These are phyloP conservation scores for Pentalonia nigronervosa DNA, from an alignment of 1,140 invertebrate species.

Conservation along the genomic window DNA sequence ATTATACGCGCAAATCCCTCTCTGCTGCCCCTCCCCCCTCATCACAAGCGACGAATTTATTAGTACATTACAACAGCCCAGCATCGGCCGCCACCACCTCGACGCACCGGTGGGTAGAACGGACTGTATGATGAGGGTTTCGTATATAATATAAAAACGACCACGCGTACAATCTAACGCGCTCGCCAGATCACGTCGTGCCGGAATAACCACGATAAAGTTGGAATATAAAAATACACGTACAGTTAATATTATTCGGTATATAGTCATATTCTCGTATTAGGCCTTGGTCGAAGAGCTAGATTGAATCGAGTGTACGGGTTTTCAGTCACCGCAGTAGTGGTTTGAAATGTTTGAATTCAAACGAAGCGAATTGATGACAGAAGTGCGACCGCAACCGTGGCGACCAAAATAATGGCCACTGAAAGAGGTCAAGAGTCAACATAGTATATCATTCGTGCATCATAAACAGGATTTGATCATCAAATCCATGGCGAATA, in stretches of 20 bases:
- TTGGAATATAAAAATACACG: slow-evolving; percentile 3
- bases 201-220: background rate
- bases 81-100: background rate
- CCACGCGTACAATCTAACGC: background rate
- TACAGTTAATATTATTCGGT: background rate
- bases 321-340: background rate
- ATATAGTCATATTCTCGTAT: background rate
- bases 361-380: background rate
- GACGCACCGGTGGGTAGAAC: background rate
- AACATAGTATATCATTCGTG: background rate
- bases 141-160: slow-evolving; percentile 2
- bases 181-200: background rate
- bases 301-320: background rate
- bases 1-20: background rate
- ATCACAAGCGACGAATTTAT: background rate
- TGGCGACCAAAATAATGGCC: background rate
- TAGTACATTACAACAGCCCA: background rate
- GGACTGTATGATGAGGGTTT: background rate
- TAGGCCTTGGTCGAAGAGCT: background rate
- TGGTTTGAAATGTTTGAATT: background rate
- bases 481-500: no score
- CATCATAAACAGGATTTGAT: no score
- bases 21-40: background rate
- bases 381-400: background rate
- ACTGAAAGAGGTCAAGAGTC: background rate